These are phyloP conservation scores for Cenopis cana DNA, from an alignment of 2,888 invertebrate species.

Conservation along the genomic window DNA sequence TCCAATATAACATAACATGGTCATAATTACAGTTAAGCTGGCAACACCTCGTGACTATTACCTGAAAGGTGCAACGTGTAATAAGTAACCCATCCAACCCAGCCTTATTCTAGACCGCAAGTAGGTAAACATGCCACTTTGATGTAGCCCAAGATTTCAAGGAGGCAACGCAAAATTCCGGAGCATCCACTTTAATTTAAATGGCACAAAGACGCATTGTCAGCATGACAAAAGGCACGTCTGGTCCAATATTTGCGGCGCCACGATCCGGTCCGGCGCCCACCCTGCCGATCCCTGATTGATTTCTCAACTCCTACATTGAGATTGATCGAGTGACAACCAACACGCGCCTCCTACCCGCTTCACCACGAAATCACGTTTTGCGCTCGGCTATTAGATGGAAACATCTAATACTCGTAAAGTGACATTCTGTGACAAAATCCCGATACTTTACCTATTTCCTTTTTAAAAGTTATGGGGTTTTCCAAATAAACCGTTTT, in stretches of 20 bases:
- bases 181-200: constrained; percentile 29
- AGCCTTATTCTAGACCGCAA: too few relatives aligned
- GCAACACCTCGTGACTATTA: not conserved
- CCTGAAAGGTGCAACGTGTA: not conserved
- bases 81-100: too few relatives aligned
- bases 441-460: constrained; percentile 29
- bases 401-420: constrained; percentile 31
- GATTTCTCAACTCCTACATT: constrained; percentile 56
- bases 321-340: constrained; percentile 55
- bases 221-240: constrained; percentile 36
- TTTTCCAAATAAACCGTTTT: constrained; percentile 30
- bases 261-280: constrained; percentile 5
- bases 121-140: too few relatives aligned
- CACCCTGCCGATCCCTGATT: constrained; percentile 53
- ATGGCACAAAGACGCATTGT: constrained; percentile 39
- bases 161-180: not conserved
- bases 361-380: constrained; percentile 45
- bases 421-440: constrained; percentile 34
- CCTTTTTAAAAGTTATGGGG: constrained; percentile 32
- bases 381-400: constrained; percentile 28
- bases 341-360: constrained; percentile 27
- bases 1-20: too few relatives aligned
- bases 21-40: not conserved
- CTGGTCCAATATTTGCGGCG: constrained; percentile 35
- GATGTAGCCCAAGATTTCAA: not conserved